Conservation (phyloP, 2,888 invertebrate species). For the Thereva nobilitata region DNA sequence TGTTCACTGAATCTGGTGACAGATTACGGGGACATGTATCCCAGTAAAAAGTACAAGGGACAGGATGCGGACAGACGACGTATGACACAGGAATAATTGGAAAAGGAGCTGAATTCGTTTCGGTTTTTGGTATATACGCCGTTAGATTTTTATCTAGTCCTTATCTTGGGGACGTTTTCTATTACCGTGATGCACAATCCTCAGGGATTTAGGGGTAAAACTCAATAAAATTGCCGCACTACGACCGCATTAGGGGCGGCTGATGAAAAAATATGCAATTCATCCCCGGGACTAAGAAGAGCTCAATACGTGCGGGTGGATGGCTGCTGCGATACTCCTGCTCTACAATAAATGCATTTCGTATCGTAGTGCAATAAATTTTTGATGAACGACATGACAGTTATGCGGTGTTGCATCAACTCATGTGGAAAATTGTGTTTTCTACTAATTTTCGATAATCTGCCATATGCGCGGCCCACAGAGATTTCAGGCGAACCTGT, state of each 20-base stretch:
- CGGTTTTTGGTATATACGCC: not conserved
- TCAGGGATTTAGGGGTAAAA: slow-evolving; percentile 4
- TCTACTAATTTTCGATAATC: not conserved
- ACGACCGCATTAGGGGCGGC: not conserved
- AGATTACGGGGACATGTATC: not conserved
- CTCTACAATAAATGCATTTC: too few relatives aligned
- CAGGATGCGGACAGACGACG: not conserved
- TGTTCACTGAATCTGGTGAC: not conserved
- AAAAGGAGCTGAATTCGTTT: not conserved
- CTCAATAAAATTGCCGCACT: not conserved
- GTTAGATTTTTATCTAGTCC: not conserved
- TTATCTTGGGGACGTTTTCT: not conserved
- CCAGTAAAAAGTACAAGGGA: not conserved
- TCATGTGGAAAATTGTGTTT: slow-evolving; percentile 6
- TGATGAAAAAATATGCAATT: too few relatives aligned
- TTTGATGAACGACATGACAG: not conserved
- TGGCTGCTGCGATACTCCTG: too few relatives aligned
- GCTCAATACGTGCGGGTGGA: too few relatives aligned
- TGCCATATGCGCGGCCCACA: too few relatives aligned
- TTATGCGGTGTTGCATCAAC: not conserved
- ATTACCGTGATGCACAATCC: not conserved
- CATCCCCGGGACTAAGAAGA: too few relatives aligned
- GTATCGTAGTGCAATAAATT: not conserved
- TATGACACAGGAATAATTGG: slow-evolving; percentile 4
- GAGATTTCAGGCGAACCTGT: too few relatives aligned